These are phyloP conservation scores for Barnardius zonarius DNA, from an alignment of 2,113 vertebrate genomes.

Conservation along the genomic window DNA sequence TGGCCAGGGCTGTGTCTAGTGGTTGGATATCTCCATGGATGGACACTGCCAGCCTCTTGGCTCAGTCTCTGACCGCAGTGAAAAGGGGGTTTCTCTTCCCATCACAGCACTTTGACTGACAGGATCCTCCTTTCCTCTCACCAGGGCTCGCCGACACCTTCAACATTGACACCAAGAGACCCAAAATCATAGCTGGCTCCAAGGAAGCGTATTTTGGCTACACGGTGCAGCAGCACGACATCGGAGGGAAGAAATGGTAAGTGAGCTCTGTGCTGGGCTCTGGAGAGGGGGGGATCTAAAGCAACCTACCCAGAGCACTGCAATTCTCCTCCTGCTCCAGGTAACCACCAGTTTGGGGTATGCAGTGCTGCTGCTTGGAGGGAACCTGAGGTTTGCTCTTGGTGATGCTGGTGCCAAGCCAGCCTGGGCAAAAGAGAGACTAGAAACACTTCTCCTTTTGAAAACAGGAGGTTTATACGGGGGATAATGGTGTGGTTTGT, in stretches of 20 bases:
- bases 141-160: slow-evolving; percentile 83
- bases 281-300: rapidly evolving
- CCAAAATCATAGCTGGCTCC: slow-evolving; percentile 85
- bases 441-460: rapidly evolving
- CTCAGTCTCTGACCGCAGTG: rapidly evolving
- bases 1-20: neutral
- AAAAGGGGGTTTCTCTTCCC: neutral
- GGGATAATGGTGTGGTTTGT: rapidly evolving
- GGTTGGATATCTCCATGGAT: neutral
- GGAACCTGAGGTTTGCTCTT: neutral
- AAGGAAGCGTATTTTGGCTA: slow-evolving; percentile 92
- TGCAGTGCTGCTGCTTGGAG: neutral
- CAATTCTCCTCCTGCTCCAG: rapidly evolving
- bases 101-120: neutral
- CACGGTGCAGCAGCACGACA: slow-evolving; percentile 93
- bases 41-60: rapidly evolving
- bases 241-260: slow-evolving; percentile 92
- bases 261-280: neutral
- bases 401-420: neutral
- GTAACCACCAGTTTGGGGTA: rapidly evolving
- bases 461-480: neutral
- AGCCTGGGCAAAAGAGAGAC: neutral
- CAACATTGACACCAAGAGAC: slow-evolving; percentile 88
- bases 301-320: rapidly evolving
- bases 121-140: neutral